Evolutionary conservation across 2,888 invertebrate genomes (phyloP).

Genomic region (Sialis lutaria): DNA sequence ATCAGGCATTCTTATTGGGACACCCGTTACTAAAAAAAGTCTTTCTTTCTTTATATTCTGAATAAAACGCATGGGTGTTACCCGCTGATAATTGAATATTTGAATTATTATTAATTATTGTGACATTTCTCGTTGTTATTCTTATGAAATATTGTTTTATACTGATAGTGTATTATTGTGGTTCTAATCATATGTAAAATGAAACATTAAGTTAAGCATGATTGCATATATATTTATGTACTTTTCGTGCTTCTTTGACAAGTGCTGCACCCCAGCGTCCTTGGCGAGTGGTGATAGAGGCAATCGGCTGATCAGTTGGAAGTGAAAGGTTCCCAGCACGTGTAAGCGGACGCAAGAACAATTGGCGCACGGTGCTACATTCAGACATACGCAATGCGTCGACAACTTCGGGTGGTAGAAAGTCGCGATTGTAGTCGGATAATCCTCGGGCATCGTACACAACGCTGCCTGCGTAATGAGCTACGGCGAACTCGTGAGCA

Average conservation of each 20-base stretch:
- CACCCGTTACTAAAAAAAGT: too few species aligned
- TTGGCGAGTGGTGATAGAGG: conserved; percentile 13
- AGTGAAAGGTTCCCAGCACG: conserved; percentile 69
- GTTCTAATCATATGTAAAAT: too few species aligned
- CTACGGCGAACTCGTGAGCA: conserved; percentile 59
- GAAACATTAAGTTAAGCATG: too few species aligned
- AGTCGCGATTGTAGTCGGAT: conserved; percentile 79
- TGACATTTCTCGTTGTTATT: too few species aligned
- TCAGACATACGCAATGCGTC: conserved; percentile 66
- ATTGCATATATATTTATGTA: neutral
- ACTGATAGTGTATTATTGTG: too few species aligned
- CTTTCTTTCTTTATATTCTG: too few species aligned
- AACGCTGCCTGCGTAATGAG: conserved; percentile 82
- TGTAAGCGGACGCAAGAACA: conserved; percentile 73
- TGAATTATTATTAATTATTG: too few species aligned
- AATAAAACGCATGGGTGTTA: too few species aligned
- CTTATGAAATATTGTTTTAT: too few species aligned
- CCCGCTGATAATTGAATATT: too few species aligned
- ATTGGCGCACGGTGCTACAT: conserved; percentile 47
- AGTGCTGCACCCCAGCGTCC: conserved; percentile 28
- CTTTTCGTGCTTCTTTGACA: conserved; percentile 28
- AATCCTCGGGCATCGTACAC: conserved; percentile 70
- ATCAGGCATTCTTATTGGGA: too few species aligned
- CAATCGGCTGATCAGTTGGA: conserved; percentile 19
- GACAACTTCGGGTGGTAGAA: conserved; percentile 77